phyloP scores from a whole-genome alignment of 2,113 vertebrate species.

The Corvus cornix region DNA sequence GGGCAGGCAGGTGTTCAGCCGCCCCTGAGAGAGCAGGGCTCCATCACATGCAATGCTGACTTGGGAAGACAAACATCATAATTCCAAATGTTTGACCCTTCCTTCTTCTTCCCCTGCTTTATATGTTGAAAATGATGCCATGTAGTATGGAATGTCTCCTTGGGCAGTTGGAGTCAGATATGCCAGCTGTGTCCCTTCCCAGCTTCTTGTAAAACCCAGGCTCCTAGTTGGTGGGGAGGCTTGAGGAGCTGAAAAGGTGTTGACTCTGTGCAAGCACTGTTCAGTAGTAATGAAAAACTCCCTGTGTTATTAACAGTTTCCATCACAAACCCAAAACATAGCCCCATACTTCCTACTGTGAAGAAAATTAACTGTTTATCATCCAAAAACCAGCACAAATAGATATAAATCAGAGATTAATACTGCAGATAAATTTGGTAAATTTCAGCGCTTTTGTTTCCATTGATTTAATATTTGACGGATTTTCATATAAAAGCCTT shows the following conservation, averaged over 20 bases:
- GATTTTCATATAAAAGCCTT: neutral
- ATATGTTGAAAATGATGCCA: neutral
- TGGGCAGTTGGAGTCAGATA: neutral
- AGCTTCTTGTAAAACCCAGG: neutral
- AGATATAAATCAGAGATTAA: neutral
- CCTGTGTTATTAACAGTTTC: neutral
- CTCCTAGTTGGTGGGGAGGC: neutral
- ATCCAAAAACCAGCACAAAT: neutral
- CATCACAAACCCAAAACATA: neutral
- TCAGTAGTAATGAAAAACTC: neutral
- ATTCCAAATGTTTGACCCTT: accelerated
- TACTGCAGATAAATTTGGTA: neutral
- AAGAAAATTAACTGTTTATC: neutral
- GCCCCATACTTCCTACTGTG: neutral
- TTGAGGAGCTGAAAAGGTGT: neutral
- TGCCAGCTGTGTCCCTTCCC: neutral
- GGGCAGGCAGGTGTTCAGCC: neutral
- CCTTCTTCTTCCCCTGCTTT: neutral
- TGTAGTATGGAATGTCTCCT: neutral
- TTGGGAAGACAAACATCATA: neutral
- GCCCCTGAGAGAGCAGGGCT: neutral
- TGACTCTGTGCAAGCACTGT: neutral
- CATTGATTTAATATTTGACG: neutral
- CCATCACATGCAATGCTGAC: neutral
- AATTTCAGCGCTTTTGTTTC: neutral